These are phyloP conservation scores for Holocentrus rufus DNA, from an alignment of 2,797 vertebrate genomes.

Conservation along the genomic window DNA sequence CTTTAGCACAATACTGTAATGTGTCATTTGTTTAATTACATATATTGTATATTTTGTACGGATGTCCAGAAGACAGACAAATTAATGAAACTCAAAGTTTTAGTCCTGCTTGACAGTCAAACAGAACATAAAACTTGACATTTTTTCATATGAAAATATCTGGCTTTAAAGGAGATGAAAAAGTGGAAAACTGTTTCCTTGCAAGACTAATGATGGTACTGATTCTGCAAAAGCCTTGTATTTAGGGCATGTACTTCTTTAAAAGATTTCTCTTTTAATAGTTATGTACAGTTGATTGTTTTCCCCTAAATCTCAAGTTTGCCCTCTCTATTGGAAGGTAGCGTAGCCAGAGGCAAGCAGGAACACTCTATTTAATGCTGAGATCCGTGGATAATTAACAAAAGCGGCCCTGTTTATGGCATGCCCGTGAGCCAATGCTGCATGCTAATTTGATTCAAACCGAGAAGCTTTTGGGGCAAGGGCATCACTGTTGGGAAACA, in stretches of 20 bases:
- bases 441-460: conserved; percentile 78
- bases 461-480: conserved; percentile 58
- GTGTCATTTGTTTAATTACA: no score
- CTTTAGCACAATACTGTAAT: not conserved
- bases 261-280: conserved; percentile 29
- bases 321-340: conserved; percentile 60
- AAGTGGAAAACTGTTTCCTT: not conserved
- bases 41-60: not conserved
- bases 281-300: conserved; percentile 22
- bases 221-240: not conserved
- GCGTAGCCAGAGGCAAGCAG: conserved; percentile 71
- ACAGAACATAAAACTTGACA: not conserved
- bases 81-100: no score
- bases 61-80: no score
- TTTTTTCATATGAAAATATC: not conserved
- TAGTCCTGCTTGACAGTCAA: no score
- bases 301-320: conserved; percentile 44
- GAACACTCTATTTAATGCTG: conserved; percentile 77
- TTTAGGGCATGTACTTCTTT: conserved; percentile 21
- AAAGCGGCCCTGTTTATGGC: conserved; percentile 80
- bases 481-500: conserved; percentile 62
- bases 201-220: not conserved
- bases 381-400: conserved; percentile 84
- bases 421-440: conserved; percentile 70
- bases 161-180: not conserved